A percentile compares a stretch with the other conserved stretches of the same genome.
These are phyloP conservation scores for Leptopterna dolabrata DNA, from an alignment of 2,888 invertebrate genomes.

Conservation along the genomic window DNA sequence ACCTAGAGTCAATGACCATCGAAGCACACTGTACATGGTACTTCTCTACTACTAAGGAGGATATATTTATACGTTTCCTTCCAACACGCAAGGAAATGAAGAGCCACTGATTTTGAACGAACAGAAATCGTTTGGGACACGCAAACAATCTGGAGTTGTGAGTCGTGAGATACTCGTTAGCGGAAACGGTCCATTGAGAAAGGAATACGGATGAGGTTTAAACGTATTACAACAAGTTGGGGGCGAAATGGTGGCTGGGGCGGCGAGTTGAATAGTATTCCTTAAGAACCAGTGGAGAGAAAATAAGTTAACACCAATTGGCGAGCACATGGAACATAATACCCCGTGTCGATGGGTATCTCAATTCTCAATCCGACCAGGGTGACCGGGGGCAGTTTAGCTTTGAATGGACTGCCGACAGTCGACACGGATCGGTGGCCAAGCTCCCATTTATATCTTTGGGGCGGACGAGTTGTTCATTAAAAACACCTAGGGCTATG, in stretches of 20 bases:
- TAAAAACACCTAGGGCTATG: conserved; percentile 26
- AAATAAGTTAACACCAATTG: conserved; percentile 16
- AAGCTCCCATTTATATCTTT: not conserved
- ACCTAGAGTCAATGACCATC: too few species aligned
- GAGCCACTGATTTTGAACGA: not conserved
- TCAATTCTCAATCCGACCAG: not conserved
- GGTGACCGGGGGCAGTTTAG: conserved; percentile 47
- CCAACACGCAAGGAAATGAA: not conserved
- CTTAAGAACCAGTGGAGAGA: not conserved
- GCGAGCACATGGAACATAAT: not conserved
- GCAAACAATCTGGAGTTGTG: not conserved
- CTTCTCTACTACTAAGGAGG: too few species aligned
- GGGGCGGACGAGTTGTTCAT: conserved; percentile 1
- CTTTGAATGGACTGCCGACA: not conserved
- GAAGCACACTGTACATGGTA: too few species aligned
- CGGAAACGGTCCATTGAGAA: not conserved
- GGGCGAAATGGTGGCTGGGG: not conserved
- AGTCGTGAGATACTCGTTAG: not conserved
- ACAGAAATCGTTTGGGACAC: not conserved
- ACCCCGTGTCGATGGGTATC: not conserved
- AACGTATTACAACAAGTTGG: not conserved
- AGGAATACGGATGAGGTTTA: not conserved
- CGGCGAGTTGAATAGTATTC: not conserved
- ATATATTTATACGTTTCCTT: not conserved
- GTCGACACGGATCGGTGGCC: conserved; percentile 27